Evolutionary conservation across 1,140 invertebrate genomes (phyloP), one percentile per base, ranked within the genome.

Genomic region (Musca domestica): DNA sequence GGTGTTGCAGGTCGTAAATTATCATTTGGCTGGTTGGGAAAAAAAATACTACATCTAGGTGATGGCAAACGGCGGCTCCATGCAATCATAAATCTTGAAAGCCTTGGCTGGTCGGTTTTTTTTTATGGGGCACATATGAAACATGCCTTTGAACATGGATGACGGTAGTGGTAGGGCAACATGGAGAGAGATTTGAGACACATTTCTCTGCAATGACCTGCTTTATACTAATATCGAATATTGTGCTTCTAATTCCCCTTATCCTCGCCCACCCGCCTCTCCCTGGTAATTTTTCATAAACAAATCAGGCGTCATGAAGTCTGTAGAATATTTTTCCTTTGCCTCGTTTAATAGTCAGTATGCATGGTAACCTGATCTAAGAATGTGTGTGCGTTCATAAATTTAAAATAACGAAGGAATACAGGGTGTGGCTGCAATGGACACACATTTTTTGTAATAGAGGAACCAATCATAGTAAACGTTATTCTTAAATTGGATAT

Each of bases 251-350:
- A 48, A 48, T 48, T 46, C 17, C 15, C 20, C 10, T 10, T 22
- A 9, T 30, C 30, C 27, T 2, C 20, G 20, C 23, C 25, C 14
- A 61, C 30, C 27, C n/a, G 9, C 27, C 20, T 34, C 7, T 19
- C 19, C 20, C 2, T 19, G 20, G 48, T 20, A 1, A 19, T 22
- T 51, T 19, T 34, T 61, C 15, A 3, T 2, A n/a, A 58, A 34
- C 19, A 61, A 61, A 61, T 61, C 56, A 61, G 56, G 56, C 56
- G 56, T 61, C 56, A 17, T 34, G 10, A 19, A 61, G 56, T 61
- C 56, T 61, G 17, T 41, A 41, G 34, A 41, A 41, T 41, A 30
- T 30, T 4, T 30, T 30, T 30, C 9, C n/a, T 41, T 12, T 41
- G 6, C 34, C 10, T 41, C 34, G 34, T 41, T 41, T 10, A 41